Percentiles rank a stretch among this genome's conserved stretches.
phyloP scores from a whole-genome alignment of 2,888 invertebrate genomes.

The Drosophila recens region DNA sequence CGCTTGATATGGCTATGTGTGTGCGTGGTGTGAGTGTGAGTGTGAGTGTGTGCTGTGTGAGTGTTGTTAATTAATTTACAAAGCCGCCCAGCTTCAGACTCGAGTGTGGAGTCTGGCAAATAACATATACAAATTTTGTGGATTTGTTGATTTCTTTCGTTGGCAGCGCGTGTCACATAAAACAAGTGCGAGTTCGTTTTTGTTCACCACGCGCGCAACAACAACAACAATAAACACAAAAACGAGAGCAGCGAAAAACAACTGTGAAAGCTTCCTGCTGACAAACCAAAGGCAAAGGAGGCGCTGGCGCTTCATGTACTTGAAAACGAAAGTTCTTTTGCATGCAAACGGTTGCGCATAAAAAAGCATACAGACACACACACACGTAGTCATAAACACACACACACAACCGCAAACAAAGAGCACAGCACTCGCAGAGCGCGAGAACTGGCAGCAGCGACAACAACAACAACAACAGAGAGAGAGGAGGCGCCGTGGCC shows the following conservation, averaged over 20 bases:
- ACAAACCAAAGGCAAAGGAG: slow-evolving; percentile 21
- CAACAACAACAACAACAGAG: slow-evolving; percentile 15
- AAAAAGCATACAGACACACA: slow-evolving; percentile 35
- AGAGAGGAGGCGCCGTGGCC: slow-evolving; percentile 64
- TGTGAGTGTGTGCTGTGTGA: slow-evolving; percentile 40
- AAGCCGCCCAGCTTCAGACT: slow-evolving; percentile 49
- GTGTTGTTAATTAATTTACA: slow-evolving; percentile 78
- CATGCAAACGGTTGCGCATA: slow-evolving; percentile 59
- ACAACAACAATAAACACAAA: slow-evolving; percentile 24
- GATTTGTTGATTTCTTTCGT: slow-evolving; percentile 43
- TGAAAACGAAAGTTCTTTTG: slow-evolving; percentile 79
- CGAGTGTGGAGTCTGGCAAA: slow-evolving; percentile 48
- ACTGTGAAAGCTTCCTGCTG: slow-evolving; percentile 9
- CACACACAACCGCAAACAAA: slow-evolving; percentile 18
- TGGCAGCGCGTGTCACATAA: slow-evolving; percentile 46
- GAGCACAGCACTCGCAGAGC: slow-evolving; percentile 27
- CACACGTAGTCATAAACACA: slow-evolving; percentile 16
- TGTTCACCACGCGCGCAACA: slow-evolving; percentile 44
- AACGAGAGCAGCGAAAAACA: slow-evolving; percentile 12
- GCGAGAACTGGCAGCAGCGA: slow-evolving; percentile 19
- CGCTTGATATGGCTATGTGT: slow-evolving; percentile 55
- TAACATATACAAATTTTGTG: slow-evolving; percentile 48
- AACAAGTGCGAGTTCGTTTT: slow-evolving; percentile 40
- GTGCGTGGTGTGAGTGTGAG: slow-evolving; percentile 35
- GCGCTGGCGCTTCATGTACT: slow-evolving; percentile 55